Base-by-base conservation (phyloP, 2,797 vertebrate genomes). In the Gobionotothen gibberifrons region DNA sequence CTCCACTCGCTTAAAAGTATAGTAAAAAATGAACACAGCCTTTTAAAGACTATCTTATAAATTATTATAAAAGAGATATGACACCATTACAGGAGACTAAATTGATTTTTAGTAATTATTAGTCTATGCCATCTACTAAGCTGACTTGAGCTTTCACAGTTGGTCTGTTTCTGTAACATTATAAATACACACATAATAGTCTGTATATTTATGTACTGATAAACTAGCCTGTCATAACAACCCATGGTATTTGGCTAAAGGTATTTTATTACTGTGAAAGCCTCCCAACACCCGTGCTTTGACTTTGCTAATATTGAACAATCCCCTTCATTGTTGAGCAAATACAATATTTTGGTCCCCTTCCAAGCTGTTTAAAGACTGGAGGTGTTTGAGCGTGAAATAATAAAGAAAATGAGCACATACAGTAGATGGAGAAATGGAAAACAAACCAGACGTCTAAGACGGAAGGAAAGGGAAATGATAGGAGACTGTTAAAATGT, bases 391-490 rank as follows among this genome's bases (percentile, higher is more conserved):
- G 71, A 60, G 56, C 47, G 29, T 68, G 57, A 70, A 72, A 69
- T 74, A 77, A 55, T 16, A 2, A 74, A 63, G 58, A 74, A 69
- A 60, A 71, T 78, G 39, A 47, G 43, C 76, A 64, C 47, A 29
- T 13, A 26, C 16, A 52, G 61, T 63, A 39, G 58, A 57, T 39
- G 16, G 48, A 71, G 39, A 9, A 63, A 56, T 29, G 46, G 44
- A 80, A 83, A 73, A 76, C 59, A 74, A 76, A 52, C 22, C 64
- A 2, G 1, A 21, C 72, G 39, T 64, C 43, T 46, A 43, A 67
- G 58, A 68, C 2, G 48, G 80, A 82, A 80, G 77, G 51, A 78
- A 79, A 69, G 43, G 63, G 62, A 80, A 72, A 78, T 42, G 69
- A 85, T 69, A 63, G 60, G 48, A 71, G 63, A 52, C 29, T 57